A percentile compares a stretch with the other conserved stretches of the same genome.
Conservation (phyloP, 1,140 invertebrate genomes). For the Holcopasites calliopsidis region DNA sequence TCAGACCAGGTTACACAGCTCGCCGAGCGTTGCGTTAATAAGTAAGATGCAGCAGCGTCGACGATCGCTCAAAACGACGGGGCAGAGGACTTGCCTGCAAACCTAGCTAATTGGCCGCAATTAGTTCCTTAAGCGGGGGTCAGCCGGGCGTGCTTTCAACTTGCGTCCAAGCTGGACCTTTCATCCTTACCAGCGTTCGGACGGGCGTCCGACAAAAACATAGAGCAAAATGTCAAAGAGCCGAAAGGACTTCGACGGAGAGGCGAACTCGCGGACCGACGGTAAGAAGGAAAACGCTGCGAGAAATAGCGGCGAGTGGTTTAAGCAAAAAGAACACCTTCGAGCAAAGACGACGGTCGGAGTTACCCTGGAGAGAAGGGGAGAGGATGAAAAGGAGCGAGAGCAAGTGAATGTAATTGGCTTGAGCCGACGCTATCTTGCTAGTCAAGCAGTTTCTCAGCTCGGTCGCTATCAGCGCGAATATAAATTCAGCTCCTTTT, state of each 20-base stretch:
- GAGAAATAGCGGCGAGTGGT: neutral
- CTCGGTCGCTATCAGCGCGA: constrained; percentile 73
- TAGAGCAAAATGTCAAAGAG: constrained; percentile 20
- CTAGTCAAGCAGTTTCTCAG: constrained; percentile 75
- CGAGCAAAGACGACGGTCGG: constrained; percentile 25
- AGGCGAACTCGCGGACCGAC: neutral
- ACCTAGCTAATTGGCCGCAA: constrained; percentile 21
- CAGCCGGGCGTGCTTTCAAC: neutral
- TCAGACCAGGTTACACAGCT: neutral
- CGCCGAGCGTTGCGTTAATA: neutral
- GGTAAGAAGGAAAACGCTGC: constrained; percentile 7
- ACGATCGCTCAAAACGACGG: neutral
- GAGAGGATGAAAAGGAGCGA: constrained; percentile 52
- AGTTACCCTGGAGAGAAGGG: constrained; percentile 33
- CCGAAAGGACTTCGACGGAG: neutral
- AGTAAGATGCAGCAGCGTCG: neutral
- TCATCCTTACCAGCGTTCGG: neutral
- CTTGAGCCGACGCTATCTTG: constrained; percentile 72
- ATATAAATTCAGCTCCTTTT: constrained; percentile 73
- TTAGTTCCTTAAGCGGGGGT: constrained; percentile 19
- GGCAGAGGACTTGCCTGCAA: neutral
- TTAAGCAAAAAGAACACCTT: constrained; percentile 45
- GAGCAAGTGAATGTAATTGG: constrained; percentile 77
- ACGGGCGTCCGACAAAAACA: neutral
- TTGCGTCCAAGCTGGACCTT: neutral